Evolutionary conservation across 2,797 vertebrate genomes (phyloP), one percentile per base, ranked within the genome.

Genomic region (Antennarius maculatus): DNA sequence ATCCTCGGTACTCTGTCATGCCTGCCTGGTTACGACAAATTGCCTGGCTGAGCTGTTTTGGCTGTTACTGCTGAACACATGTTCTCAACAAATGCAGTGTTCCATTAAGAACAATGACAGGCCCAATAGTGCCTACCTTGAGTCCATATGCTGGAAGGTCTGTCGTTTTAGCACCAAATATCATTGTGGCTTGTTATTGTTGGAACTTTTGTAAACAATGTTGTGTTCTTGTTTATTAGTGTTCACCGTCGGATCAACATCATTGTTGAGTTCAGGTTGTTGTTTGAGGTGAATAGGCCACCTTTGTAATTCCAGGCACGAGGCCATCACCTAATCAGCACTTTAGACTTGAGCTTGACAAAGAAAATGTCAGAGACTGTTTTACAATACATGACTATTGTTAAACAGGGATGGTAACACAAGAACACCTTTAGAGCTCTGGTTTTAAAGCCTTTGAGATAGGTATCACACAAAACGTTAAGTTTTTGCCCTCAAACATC

Each of bases 31-130:
- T 63, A 28, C 62, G 55, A 79, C 71, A 77, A 83, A 54, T 70
- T 77, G 63, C 43, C 55, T 7, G 1, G 46, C 55, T 62, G 56
- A 74, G 56, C 60, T 79, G 74, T 71, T 63, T 79, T 62, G 60
- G 15, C 67, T 76, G 73, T 79, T 82, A 79, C 70, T 31, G 60
- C 61, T 60, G 43, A 74, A 58, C 42, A 58, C 58, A 64, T 55
- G n/a, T 46, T 54, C 55, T 72, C 51, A 66, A 67, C 74, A 55
- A 87, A 80, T 61, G 61, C 71, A 70, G 56, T 62, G 69, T 63
- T 46, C 60, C 43, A 54, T 50, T 43, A 49, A 74, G 66, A 81
- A 85, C 82, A 88, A 89, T 76, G 68, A 54, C 71, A 71, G 67
- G 43, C 58, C 79, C 84, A 69, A 88, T 86, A 79, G 37, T 63